phyloP scores from a whole-genome alignment of 2,888 invertebrate species.

The Nymphalis polychloros region DNA sequence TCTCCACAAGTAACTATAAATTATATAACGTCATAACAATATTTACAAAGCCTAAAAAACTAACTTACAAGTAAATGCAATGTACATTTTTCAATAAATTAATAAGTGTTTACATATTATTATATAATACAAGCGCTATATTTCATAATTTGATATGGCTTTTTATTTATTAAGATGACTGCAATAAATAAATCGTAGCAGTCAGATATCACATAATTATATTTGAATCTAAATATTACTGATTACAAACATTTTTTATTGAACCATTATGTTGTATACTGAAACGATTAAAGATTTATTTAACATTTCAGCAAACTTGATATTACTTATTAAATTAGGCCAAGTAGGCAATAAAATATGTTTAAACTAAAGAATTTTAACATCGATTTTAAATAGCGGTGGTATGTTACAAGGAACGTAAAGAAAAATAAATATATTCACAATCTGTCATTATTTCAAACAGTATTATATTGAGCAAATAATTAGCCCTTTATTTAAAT shows the following conservation, averaged over 20 bases:
- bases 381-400: conserved; percentile 35
- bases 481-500: conserved; percentile 64
- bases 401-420: conserved; percentile 45
- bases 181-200: conserved; percentile 64
- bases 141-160: conserved; percentile 75
- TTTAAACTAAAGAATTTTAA: conserved; percentile 10
- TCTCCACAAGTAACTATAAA: conserved; percentile 77
- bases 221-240: background rate
- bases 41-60: conserved; percentile 80
- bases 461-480: conserved; percentile 54
- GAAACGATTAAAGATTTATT: background rate
- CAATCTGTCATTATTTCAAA: conserved; percentile 35
- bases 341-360: conserved; percentile 15
- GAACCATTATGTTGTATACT: background rate
- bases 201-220: conserved; percentile 59
- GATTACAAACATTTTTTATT: background rate
- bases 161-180: conserved; percentile 71
- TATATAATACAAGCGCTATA: conserved; percentile 79
- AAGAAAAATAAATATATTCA: conserved; percentile 35
- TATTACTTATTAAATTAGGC: conserved; percentile 22
- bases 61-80: conserved; percentile 80
- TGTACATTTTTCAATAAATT: conserved; percentile 79
- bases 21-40: conserved; percentile 82
- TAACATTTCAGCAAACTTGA: background rate
- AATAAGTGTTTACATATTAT: conserved; percentile 75